Evolutionary conservation across 1,140 invertebrate genomes (phyloP), one percentile per base, ranked within the genome.

Genomic region (Drosophila tropicalis): DNA sequence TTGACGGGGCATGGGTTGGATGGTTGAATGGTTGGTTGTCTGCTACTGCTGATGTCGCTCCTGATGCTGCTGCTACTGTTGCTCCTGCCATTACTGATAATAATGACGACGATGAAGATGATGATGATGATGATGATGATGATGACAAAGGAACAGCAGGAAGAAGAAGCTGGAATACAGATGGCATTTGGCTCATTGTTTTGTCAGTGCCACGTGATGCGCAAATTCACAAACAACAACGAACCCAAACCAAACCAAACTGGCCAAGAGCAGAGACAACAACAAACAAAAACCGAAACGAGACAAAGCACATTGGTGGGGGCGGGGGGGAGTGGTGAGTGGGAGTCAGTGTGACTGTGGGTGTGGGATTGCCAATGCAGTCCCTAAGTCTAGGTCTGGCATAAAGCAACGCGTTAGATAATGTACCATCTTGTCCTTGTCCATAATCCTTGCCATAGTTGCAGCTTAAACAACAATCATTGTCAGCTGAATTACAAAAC

Each of bases 201-300:
- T 86, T 66, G 72, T 58, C 70, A 67, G 79, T 69, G 83, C 64
- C 84, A 86, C 83, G 75, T 87, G 82, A 86, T 86, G 83, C 83
- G 83, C 73, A 86, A 87, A 86, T 76, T 70, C 69, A 83, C 79
- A 83, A 89, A 83, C 80, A 79, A 87, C 76, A 72, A 69, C 79
- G 44, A 47, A 47, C 17, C 44, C 9, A 51, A 51, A 22, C 72
- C 71, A 72, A 17, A 17, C 56, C 83, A 67, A 69, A 76, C 71
- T 73, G 84, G 70, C 86, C 76, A 77, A 86, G 79, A 86, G 76
- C 79, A 83, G 62, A 89, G 76, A 77, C 67, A 60, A 55, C 36
- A 36, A 61, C 44, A 65, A 60, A 47, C 41, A 47, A 41, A 51
- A 51, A 51, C 17, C 9, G 44, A 51, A 22, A 12, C 44, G 44